Conservation (phyloP, 2,113 vertebrate genomes). For the Ondatra zibethicus region DNA sequence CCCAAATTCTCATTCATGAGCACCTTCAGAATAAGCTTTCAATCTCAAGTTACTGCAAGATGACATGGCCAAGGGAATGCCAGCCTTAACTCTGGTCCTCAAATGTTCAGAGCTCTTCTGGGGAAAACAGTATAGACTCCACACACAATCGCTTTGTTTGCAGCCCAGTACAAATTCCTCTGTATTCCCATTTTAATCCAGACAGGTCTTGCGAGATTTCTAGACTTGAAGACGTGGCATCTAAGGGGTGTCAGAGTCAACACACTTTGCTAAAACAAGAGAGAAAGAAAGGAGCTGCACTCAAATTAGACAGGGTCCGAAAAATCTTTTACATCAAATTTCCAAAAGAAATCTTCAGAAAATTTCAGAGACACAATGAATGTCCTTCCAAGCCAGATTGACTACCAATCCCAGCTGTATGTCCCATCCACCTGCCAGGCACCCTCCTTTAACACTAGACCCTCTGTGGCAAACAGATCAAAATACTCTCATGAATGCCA, state of each 20-base stretch:
- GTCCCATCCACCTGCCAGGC: not conserved
- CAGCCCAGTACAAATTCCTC: not conserved
- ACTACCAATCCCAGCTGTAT: not conserved
- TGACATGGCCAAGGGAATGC: not conserved
- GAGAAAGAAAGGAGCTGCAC: not conserved
- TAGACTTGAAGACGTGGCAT: not conserved
- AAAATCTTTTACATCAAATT: not conserved
- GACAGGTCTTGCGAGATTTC: not conserved
- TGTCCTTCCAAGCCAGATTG: not conserved
- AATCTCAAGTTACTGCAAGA: not conserved
- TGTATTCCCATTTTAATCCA: slow-evolving; percentile 10
- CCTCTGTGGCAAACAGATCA: not conserved
- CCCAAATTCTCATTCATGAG: not conserved
- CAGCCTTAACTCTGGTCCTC: not conserved
- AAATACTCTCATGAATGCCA: not conserved
- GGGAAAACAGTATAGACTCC: not conserved
- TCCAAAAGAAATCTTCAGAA: not conserved
- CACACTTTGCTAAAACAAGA: not conserved
- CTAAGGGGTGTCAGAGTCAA: not conserved
- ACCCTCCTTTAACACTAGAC: not conserved
- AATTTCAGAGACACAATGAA: not conserved
- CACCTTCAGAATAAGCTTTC: not conserved
- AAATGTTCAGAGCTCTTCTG: not conserved
- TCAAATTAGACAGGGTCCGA: not conserved
- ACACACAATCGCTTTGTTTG: not conserved